These are phyloP conservation scores for Recurvirostra avosetta DNA, from an alignment of 2,113 vertebrate genomes.

Conservation along the genomic window DNA sequence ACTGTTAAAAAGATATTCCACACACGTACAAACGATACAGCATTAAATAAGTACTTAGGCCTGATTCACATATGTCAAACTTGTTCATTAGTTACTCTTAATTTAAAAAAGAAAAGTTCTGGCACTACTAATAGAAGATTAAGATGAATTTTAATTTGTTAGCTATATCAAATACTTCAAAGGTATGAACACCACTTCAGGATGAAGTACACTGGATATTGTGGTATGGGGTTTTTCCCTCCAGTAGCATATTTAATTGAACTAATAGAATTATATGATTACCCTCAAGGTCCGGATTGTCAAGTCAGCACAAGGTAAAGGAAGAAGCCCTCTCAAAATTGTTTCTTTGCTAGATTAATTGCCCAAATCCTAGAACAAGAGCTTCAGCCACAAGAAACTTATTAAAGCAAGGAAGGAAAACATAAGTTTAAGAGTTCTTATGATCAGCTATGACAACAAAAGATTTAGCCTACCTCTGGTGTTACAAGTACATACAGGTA, in stretches of 20 bases:
- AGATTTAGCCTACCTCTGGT: neutral
- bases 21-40: neutral
- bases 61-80: neutral
- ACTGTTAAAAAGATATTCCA: neutral
- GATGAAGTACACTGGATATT: neutral
- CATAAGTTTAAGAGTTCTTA: neutral
- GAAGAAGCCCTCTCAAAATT: neutral
- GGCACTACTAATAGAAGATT: neutral
- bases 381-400: neutral
- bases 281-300: neutral
- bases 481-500: neutral
- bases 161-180: neutral
- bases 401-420: neutral
- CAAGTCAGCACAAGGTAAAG: neutral
- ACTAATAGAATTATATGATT: neutral
- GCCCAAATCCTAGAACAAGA: neutral
- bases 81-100: neutral
- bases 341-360: neutral
- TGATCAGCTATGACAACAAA: neutral
- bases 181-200: neutral
- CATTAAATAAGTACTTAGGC: fast-evolving
- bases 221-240: neutral
- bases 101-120: neutral
- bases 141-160: neutral
- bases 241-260: neutral